phyloP scores from a whole-genome alignment of 2,888 invertebrate genomes.

The Drosophila rellima region DNA sequence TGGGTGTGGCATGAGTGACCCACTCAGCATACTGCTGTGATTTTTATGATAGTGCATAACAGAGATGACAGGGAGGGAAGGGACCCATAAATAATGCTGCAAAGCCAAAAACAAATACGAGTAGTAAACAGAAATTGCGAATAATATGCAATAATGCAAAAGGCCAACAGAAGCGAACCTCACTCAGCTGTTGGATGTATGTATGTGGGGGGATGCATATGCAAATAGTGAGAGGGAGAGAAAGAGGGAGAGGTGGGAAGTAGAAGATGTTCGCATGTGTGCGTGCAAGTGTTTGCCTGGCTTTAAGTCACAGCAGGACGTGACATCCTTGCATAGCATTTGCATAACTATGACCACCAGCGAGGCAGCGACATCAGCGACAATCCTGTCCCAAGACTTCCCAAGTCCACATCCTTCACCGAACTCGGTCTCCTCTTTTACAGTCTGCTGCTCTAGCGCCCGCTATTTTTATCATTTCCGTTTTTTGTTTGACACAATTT shows the following conservation, averaged over 20 bases:
- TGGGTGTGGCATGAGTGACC: constrained; percentile 29
- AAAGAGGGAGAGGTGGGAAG: too few species aligned
- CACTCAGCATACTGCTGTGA: constrained; percentile 51
- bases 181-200: constrained; percentile 4
- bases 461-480: constrained; percentile 75
- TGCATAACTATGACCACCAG: constrained; percentile 78
- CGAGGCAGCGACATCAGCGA: constrained; percentile 52
- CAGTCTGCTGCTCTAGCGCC: constrained; percentile 56
- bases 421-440: constrained; percentile 9
- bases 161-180: constrained; percentile 61
- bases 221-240: neutral
- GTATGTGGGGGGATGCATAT: constrained; percentile 13
- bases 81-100: constrained; percentile 69
- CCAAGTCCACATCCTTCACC: neutral
- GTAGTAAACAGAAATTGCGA: constrained; percentile 78
- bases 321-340: constrained; percentile 81
- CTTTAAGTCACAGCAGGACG: constrained; percentile 80
- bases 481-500: constrained; percentile 60
- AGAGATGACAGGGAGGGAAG: neutral
- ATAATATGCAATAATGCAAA: constrained; percentile 81
- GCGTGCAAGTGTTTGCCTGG: constrained; percentile 48
- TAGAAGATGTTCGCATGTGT: constrained; percentile 28
- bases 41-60: constrained; percentile 42
- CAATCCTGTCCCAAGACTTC: constrained; percentile 18
- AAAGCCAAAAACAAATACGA: constrained; percentile 78